Conservation (phyloP, 2,888 invertebrate genomes). For the Electrophaes corylata region DNA sequence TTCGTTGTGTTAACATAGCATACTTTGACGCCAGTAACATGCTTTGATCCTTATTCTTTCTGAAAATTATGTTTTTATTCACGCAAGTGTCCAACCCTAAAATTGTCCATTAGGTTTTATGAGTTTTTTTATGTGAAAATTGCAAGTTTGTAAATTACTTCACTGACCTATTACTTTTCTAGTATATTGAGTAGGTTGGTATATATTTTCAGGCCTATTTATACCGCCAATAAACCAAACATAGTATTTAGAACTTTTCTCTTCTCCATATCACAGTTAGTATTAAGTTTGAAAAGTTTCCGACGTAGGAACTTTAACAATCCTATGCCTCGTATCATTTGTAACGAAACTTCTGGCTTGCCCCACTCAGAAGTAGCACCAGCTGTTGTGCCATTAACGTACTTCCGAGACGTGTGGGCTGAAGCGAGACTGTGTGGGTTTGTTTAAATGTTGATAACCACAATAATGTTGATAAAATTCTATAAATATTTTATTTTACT, state of each 20-base stretch:
- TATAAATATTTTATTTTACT: background rate
- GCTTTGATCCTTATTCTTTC: background rate
- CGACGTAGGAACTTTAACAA: constrained; percentile 22
- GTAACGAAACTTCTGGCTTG: constrained; percentile 21
- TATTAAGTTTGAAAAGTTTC: constrained; percentile 22
- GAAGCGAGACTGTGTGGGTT: constrained; percentile 1
- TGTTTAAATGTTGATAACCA: background rate
- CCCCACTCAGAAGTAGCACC: constrained; percentile 17
- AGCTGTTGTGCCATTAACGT: constrained; percentile 26
- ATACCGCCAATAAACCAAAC: background rate
- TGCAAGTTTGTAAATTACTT: no score
- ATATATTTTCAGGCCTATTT: background rate
- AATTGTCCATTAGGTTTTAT: background rate
- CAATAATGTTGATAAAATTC: background rate
- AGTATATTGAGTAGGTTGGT: background rate
- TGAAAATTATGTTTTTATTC: background rate
- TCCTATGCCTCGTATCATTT: constrained; percentile 28
- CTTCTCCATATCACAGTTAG: constrained; percentile 13
- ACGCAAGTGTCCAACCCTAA: background rate
- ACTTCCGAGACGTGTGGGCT: background rate
- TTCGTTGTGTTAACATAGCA: constrained; percentile 6
- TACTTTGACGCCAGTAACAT: constrained; percentile 10
- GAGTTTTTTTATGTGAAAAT: no score
- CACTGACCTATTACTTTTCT: background rate
- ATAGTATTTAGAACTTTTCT: background rate